Evolutionary conservation across 1,140 invertebrate genomes (phyloP).

Genomic region (Bombus polaris): DNA sequence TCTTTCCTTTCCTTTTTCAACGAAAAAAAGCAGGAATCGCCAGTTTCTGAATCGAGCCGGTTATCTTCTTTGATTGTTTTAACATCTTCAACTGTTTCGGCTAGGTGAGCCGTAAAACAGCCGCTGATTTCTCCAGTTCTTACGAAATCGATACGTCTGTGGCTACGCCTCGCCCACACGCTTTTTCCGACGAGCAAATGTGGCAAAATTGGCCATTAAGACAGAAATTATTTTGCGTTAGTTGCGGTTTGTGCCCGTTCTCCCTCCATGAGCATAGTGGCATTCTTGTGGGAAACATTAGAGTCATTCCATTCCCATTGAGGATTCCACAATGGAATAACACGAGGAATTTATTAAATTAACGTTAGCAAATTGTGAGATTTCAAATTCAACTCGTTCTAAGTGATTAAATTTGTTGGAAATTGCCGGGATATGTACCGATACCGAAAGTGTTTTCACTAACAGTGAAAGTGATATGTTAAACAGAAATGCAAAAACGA

Average conservation of each 20-base stretch:
- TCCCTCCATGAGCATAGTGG: not conserved
- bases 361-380: not conserved
- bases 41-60: slow-evolving; percentile 54
- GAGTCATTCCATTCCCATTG: not conserved
- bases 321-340: not conserved
- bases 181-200: not conserved
- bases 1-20: not conserved
- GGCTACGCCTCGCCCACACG: not conserved
- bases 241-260: not conserved
- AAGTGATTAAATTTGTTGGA: no score
- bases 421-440: no score
- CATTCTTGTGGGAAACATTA: not conserved
- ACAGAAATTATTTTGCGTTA: slow-evolving; percentile 5
- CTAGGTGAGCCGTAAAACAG: slow-evolving; percentile 57
- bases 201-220: not conserved
- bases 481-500: not conserved
- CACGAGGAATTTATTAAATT: not conserved
- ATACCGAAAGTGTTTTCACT: not conserved
- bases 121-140: slow-evolving; percentile 25
- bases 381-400: not conserved
- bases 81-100: slow-evolving; percentile 70
- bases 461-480: not conserved
- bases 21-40: slow-evolving; percentile 32
- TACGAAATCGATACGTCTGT: slow-evolving; percentile 29
- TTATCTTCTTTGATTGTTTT: slow-evolving; percentile 77